Percentiles rank a stretch among this genome's conserved stretches.
phyloP scores from a whole-genome alignment of 2,113 vertebrate species.

The Pomatorhinus ruficollis region DNA sequence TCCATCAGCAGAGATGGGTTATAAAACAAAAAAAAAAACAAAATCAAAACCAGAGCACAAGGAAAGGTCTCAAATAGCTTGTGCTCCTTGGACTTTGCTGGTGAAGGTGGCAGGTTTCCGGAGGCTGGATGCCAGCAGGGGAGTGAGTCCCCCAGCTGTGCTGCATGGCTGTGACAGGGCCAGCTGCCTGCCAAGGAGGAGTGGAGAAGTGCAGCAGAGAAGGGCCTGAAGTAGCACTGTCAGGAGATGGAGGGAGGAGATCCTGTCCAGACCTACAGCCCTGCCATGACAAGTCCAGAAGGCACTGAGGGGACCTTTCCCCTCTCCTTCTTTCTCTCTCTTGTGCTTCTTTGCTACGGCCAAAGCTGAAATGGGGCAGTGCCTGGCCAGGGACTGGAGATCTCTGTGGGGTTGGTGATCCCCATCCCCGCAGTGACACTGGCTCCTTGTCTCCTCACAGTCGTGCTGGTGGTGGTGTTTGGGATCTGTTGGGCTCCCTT shows the following conservation, averaged over 20 bases:
- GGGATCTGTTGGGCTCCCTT: constrained; percentile 96
- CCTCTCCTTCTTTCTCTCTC: not conserved
- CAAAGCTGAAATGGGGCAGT: not conserved
- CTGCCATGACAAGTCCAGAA: not conserved
- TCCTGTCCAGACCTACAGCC: not conserved
- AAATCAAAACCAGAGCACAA: not conserved
- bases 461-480: constrained; percentile 90
- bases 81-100: not conserved
- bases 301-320: not conserved
- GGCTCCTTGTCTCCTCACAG: constrained; percentile 48
- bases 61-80: not conserved
- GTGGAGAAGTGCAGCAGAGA: not conserved
- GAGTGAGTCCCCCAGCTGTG: not conserved
- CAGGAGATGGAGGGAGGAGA: not conserved
- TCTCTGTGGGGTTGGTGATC: accelerated
- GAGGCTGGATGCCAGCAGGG: not conserved
- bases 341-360: not conserved
- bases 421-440: not conserved
- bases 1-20: not conserved
- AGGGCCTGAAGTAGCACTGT: not conserved
- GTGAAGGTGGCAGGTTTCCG: not conserved
- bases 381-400: not conserved
- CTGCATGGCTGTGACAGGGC: not conserved
- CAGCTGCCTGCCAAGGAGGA: not conserved
- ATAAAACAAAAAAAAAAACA: not conserved